Base-by-base conservation (phyloP, 2,797 vertebrate genomes). In the Aotus griseimembra region DNA sequence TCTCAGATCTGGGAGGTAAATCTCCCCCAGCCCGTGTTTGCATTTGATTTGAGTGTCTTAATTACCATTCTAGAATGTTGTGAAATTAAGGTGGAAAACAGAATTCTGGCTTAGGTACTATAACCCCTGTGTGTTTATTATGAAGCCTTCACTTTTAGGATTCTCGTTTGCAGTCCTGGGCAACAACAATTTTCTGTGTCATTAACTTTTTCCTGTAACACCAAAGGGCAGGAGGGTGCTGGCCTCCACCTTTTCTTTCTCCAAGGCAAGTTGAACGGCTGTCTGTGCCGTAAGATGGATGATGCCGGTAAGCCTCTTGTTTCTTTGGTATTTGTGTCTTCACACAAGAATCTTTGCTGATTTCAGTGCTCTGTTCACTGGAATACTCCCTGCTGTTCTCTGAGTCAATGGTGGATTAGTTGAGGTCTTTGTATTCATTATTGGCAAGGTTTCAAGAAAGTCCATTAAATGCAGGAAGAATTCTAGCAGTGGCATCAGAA, bases 141-240 rank as follows among this genome's bases (percentile, higher is more conserved):
- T 64, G 50, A 79, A 20, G 12, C 28, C 64, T 44, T 93, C 86
- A 17, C 64, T 58, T 93, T 90, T 33, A 87, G 61, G 44, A 46
- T 44, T 96, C 89, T 11, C 22, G 0, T 64, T 50, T 93, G 96
- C 67, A 77, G 15, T 55, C 30, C 39, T 7, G 88, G 89, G 70
- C 73, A 83, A 57, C n/a, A 86, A 48, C 94, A 61, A n/a, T 97
- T 97, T 94, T 97, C 88, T 93, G 87, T 79, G 75, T 96, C 22
- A 20, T 95, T 89, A 94, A 81, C 81, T 96, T 96, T 98, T 33
- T 93, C 96, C 72, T 89, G 22, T 96, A 44, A 94, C 50, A 20
- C 57, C 61, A 4, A 67, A 88, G 93, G 94, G 73, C 64, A 94
- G 22, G 82, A 89, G 76, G 41, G 52, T 48, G 88, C 88, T 5